These are phyloP conservation scores for Hyperoplus immaculatus DNA, from an alignment of 2,797 vertebrate genomes.

Conservation along the genomic window DNA sequence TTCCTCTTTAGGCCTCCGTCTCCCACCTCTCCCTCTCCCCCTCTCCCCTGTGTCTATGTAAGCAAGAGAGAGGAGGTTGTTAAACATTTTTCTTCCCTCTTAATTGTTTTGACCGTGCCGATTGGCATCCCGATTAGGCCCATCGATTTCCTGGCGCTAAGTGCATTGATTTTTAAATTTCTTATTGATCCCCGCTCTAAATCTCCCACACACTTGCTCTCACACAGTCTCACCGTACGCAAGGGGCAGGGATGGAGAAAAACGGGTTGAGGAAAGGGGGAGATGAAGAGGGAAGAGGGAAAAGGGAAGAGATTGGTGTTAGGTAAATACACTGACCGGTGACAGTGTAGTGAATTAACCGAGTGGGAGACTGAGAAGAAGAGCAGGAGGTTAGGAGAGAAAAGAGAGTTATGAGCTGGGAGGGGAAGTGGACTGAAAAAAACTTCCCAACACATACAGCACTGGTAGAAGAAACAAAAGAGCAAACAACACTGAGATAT, in stretches of 20 bases:
- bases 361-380: conserved; percentile 37
- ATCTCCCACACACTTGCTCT: conserved; percentile 86
- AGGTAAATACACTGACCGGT: conserved; percentile 79
- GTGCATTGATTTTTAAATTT: conserved; percentile 99
- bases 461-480: conserved; percentile 23
- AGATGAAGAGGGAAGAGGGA: conserved; percentile 54
- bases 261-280: conserved; percentile 51
- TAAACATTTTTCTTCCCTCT: conserved; percentile 94
- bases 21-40: conserved; percentile 45
- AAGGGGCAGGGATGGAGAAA: conserved; percentile 64
- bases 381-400: conserved; percentile 34
- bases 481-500: conserved; percentile 8
- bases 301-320: conserved; percentile 66
- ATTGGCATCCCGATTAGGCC: conserved; percentile 97
- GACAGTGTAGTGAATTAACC: conserved; percentile 77
- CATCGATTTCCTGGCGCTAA: conserved; percentile 97
- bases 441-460: not conserved
- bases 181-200: conserved; percentile 96
- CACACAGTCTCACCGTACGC: conserved; percentile 67
- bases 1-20: conserved; percentile 77
- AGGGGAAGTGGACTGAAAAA: conserved; percentile 22
- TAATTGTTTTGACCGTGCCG: conserved; percentile 98
- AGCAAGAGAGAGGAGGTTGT: conserved; percentile 88
- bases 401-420: conserved; percentile 54
- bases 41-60: conserved; percentile 77